These are phyloP conservation scores for Protobothrops flavoviridis DNA, from an alignment of 2,113 vertebrate genomes.

Conservation along the genomic window DNA sequence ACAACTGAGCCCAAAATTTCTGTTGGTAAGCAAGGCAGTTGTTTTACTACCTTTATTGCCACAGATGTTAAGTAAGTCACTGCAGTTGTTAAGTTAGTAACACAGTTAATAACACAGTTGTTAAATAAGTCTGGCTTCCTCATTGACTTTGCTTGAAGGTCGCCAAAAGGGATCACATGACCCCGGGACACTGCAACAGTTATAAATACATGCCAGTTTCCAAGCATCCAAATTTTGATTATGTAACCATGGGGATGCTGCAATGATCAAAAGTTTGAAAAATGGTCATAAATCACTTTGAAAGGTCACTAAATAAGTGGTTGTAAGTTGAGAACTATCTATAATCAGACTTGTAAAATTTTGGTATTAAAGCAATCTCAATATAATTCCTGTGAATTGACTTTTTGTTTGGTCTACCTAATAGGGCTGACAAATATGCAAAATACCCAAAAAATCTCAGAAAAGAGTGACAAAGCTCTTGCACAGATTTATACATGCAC, in stretches of 20 bases:
- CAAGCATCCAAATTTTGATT: neutral
- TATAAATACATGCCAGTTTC: neutral
- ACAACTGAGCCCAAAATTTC: neutral
- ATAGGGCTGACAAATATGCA: neutral
- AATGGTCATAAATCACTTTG: neutral
- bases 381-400: neutral
- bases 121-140: neutral
- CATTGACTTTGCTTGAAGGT: neutral
- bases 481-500: neutral
- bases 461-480: neutral
- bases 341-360: neutral
- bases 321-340: neutral
- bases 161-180: neutral
- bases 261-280: neutral
- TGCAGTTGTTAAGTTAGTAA: neutral
- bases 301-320: neutral
- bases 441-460: neutral
- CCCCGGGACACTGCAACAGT: neutral
- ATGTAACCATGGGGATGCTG: neutral
- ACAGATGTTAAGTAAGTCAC: neutral
- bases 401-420: neutral
- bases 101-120: neutral
- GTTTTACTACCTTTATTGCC: neutral
- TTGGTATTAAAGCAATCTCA: neutral
- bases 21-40: neutral